phyloP scores from a whole-genome alignment of 2,797 vertebrate genomes.

The Pygocentrus nattereri region DNA sequence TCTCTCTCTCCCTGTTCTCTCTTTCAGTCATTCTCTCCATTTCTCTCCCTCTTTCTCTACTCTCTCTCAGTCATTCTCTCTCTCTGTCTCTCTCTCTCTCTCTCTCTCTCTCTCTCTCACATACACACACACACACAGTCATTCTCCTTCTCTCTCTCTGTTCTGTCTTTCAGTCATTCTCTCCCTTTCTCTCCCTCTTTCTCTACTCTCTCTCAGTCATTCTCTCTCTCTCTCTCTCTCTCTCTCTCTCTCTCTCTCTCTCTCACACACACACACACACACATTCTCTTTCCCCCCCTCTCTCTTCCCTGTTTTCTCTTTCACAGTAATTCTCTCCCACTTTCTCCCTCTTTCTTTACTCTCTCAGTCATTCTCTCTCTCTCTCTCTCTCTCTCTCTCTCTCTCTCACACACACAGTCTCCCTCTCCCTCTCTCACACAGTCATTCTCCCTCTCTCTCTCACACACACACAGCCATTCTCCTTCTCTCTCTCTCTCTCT shows the following conservation, averaged over 20 bases:
- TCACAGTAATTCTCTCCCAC: background rate
- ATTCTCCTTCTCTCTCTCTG: too few relatives aligned
- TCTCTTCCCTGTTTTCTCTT: background rate
- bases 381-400: too few relatives aligned
- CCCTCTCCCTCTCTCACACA: background rate
- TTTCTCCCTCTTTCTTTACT: background rate
- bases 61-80: slow-evolving; percentile 34
- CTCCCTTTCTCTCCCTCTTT: background rate
- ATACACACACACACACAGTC: too few relatives aligned
- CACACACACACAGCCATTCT: background rate
- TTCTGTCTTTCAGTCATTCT: slow-evolving; percentile 2
- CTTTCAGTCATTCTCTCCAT: slow-evolving; percentile 18
- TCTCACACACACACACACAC: too few relatives aligned
- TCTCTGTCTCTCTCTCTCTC: background rate
- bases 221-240: slow-evolving; percentile 35
- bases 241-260: slow-evolving; percentile 21
- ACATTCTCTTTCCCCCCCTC: background rate
- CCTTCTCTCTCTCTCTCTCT: background rate
- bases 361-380: background rate
- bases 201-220: slow-evolving; percentile 15
- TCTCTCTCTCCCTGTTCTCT: slow-evolving; percentile 45
- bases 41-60: background rate
- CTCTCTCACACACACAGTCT: too few relatives aligned
- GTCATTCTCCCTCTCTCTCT: background rate
- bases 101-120: slow-evolving; percentile 17